These are phyloP conservation scores for Cephus sareptanus DNA, from an alignment of 2,888 invertebrate species.

Conservation along the genomic window DNA sequence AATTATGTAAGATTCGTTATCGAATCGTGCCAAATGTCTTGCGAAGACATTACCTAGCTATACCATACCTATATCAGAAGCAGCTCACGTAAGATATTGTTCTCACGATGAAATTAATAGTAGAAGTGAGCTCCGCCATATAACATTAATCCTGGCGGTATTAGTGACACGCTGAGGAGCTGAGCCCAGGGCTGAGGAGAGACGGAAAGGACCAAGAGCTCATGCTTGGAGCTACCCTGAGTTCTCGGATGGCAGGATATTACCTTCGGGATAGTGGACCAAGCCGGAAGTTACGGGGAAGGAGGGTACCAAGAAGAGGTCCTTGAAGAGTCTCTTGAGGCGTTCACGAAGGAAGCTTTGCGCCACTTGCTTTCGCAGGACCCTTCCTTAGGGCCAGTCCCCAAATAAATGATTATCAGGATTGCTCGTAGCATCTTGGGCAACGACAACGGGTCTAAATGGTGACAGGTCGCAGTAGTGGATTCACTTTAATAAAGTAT, in stretches of 20 bases:
- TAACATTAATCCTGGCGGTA: conserved; percentile 59
- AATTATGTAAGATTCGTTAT: too few species aligned
- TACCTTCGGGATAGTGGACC: conserved; percentile 37
- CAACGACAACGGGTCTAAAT: conserved; percentile 4
- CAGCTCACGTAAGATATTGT: conserved; percentile 53
- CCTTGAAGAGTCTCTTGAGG: conserved; percentile 16
- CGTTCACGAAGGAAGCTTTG: conserved; percentile 34
- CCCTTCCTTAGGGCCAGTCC: conserved; percentile 28
- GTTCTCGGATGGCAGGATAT: conserved; percentile 46
- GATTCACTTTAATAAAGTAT: background rate
- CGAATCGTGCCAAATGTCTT: too few species aligned
- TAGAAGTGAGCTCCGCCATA: conserved; percentile 48
- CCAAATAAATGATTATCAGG: conserved; percentile 39
- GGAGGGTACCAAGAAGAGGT: conserved; percentile 25
- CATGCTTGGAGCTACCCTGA: conserved; percentile 32
- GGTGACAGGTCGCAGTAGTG: background rate
- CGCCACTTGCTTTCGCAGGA: conserved; percentile 23
- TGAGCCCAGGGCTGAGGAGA: conserved; percentile 27
- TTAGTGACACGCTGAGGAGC: conserved; percentile 49
- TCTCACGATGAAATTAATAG: conserved; percentile 60
- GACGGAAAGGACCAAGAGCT: conserved; percentile 28
- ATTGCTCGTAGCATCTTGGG: conserved; percentile 34
- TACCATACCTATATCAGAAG: background rate
- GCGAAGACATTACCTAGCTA: too few species aligned
- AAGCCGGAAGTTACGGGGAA: conserved; percentile 33